Conservation (phyloP, 2,888 invertebrate genomes). For the Geotrupes spiniger region DNA sequence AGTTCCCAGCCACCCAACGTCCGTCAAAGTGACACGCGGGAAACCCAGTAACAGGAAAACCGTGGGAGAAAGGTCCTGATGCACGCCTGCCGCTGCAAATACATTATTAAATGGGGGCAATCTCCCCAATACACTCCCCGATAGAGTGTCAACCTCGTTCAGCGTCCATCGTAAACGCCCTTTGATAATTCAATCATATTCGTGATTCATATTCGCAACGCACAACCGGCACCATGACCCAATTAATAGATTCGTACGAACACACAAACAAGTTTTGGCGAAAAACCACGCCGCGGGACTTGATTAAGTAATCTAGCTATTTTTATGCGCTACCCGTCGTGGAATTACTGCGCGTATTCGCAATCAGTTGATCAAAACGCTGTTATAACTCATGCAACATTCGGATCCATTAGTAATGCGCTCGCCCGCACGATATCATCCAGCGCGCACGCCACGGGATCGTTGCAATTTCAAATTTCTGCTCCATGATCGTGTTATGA, state of each 20-base stretch:
- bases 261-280: no score
- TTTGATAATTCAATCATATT: no score
- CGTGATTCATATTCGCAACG: no score
- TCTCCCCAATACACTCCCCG: neutral
- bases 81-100: neutral
- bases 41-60: slow-evolving; percentile 21
- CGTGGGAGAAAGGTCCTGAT: slow-evolving; percentile 5
- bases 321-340: no score
- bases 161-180: neutral
- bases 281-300: no score
- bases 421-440: neutral
- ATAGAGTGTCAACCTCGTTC: no score
- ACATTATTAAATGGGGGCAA: slow-evolving; percentile 5
- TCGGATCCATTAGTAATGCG: slow-evolving; percentile 7
- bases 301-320: no score
- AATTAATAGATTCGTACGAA: no score
- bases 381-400: slow-evolving; percentile 6
- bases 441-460: slow-evolving; percentile 1
- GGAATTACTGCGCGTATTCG: neutral
- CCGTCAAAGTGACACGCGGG: slow-evolving; percentile 26
- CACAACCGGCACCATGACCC: no score
- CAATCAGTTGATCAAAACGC: slow-evolving; percentile 4
- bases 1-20: slow-evolving; percentile 24
- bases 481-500: neutral
- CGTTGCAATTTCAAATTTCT: slow-evolving; percentile 5